Evolutionary conservation across 2,888 invertebrate species (phyloP), one percentile per base, ranked within the genome.

Genomic region (Pristionchus arcanus): DNA sequence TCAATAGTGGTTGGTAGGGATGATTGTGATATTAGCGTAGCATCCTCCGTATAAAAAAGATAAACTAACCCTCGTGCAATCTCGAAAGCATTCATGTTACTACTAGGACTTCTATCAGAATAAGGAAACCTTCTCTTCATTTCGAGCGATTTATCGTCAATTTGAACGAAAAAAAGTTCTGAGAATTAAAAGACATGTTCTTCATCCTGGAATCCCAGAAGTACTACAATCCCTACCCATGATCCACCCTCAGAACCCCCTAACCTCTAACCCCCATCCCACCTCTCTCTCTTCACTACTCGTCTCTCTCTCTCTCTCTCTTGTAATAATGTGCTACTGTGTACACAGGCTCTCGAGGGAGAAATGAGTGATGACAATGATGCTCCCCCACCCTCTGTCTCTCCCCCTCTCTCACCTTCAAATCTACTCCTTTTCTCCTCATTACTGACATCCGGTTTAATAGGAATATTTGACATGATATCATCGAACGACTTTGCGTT

Each of bases 341-440:
- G 84, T 34, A 34, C 21, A 49, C 49, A 85, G 37, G 21, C 74
- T 53, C 83, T 83, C 53, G 55, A 83, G 53, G 31, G 42, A 81
- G 37, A 81, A 81, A 34, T 37, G 81, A 77, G 77, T n/a, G 83
- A 83, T 74, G 74, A 74, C 74, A 74, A 74, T 74, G 68, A 74
- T 37, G 4, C 71, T n/a, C n/a, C 71, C 31, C 28, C 25, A 25
- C 66, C 42, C 28, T 42, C 68, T 87, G 16, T 31, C 53, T n/a
- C n/a, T 37, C 55, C 9, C 42, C 15, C 31, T 28, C 37, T 55
- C 9, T 31, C 31, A 31, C 68, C 13, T 71, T 34, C 16, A 15
- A 55, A 55, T n/a, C 63, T 21, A 11, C 63, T 63, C 25, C 63
- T 63, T n/a, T 25, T 63, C 63, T 63, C 63, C 63, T 21, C 55